Percentiles rank a stretch among this genome's conserved stretches.
Evolutionary conservation across 2,888 invertebrate species (phyloP).

Genomic region (Dicranocentrus wangi): DNA sequence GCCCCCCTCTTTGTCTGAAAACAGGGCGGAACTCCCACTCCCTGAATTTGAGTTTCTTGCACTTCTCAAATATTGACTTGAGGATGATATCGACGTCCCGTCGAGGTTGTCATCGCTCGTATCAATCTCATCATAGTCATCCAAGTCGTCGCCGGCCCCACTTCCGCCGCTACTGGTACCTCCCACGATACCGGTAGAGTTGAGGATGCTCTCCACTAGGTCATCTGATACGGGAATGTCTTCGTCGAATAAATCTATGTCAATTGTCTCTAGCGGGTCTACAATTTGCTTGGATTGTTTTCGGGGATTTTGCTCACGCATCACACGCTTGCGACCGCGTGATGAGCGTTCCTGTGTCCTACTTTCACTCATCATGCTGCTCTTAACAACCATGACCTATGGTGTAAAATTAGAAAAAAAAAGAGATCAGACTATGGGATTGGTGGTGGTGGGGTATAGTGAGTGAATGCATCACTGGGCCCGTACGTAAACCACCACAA

Average conservation of each 20-base stretch:
- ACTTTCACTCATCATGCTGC: slow-evolving; percentile 71
- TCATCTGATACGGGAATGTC: slow-evolving; percentile 67
- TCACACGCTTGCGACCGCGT: slow-evolving; percentile 70
- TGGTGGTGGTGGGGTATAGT: no score
- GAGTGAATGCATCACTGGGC: no score
- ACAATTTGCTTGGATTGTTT: slow-evolving; percentile 52
- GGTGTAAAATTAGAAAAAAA: slow-evolving; percentile 19
- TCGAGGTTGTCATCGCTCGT: slow-evolving; percentile 70
- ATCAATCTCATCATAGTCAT: slow-evolving; percentile 69
- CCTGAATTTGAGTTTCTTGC: slow-evolving; percentile 54
- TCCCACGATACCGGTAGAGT: slow-evolving; percentile 50
- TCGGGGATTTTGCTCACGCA: slow-evolving; percentile 55
- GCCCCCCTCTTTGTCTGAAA: slow-evolving; percentile 47
- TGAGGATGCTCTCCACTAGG: slow-evolving; percentile 58
- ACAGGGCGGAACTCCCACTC: slow-evolving; percentile 62
- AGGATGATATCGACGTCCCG: slow-evolving; percentile 70
- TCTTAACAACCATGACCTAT: slow-evolving; percentile 71
- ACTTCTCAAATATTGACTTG: slow-evolving; percentile 63
- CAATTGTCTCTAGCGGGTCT: slow-evolving; percentile 52
- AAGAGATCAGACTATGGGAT: slow-evolving; percentile 7
- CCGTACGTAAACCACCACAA: no score
- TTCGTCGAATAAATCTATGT: slow-evolving; percentile 69
- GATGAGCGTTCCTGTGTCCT: slow-evolving; percentile 69
- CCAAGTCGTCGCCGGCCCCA: slow-evolving; percentile 69
- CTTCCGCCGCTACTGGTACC: slow-evolving; percentile 64